A percentile compares a stretch with the other conserved stretches of the same genome.
Conservation (phyloP, 2,113 vertebrate genomes). For the Phrynosoma platyrhinos region DNA sequence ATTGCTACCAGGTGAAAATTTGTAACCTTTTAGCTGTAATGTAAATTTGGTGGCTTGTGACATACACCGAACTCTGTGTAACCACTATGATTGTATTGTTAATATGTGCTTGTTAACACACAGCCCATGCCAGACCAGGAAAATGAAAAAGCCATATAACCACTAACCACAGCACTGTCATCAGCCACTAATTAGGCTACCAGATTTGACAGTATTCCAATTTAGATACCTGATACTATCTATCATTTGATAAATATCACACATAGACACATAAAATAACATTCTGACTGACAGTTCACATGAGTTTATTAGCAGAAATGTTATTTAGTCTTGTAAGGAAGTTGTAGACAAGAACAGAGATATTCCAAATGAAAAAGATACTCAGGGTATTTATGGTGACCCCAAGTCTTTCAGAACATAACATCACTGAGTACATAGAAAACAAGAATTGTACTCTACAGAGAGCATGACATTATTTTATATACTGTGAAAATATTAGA, state of each 20-base stretch:
- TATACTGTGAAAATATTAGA: slow-evolving; percentile 10
- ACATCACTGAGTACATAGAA: neutral
- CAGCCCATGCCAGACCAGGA: neutral
- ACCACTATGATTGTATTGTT: neutral
- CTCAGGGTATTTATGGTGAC: neutral
- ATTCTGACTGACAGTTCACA: neutral
- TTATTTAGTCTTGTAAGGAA: neutral
- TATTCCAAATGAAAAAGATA: neutral
- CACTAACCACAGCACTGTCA: neutral
- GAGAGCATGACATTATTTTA: neutral
- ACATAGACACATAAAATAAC: neutral
- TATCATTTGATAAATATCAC: neutral
- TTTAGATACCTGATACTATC: neutral
- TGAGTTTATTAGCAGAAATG: neutral
- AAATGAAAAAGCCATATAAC: neutral
- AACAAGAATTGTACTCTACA: neutral
- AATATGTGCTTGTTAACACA: neutral
- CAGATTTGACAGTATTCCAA: neutral
- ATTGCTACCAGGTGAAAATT: neutral
- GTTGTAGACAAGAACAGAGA: neutral
- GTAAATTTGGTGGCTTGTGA: neutral
- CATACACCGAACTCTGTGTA: neutral
- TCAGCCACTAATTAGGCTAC: neutral
- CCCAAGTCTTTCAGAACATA: neutral
- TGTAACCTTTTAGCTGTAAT: neutral